A percentile compares a stretch with the other conserved stretches of the same genome.
Evolutionary conservation across 2,113 vertebrate species (phyloP).

Genomic region (Ploceus nigricollis): DNA sequence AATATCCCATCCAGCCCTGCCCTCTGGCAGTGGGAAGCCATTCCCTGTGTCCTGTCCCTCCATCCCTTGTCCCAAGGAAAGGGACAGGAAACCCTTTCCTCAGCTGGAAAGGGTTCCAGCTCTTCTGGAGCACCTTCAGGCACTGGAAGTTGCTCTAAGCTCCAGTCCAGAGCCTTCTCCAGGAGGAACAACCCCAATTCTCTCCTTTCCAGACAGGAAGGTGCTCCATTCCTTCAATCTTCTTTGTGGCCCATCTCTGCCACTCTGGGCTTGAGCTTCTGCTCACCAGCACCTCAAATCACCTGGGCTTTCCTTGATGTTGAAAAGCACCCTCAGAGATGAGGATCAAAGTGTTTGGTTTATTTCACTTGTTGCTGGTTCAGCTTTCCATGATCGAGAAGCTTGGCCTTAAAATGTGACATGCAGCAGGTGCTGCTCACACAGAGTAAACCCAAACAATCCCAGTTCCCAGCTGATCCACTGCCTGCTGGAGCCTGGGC

Average conservation of each 20-base stretch:
- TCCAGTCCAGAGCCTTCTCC: not conserved
- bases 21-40: not conserved
- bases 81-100: too few relatives aligned
- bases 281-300: not conserved
- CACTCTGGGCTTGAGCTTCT: not conserved
- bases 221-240: not conserved
- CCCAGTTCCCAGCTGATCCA: not conserved
- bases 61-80: accelerated
- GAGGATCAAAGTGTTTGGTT: not conserved
- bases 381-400: not conserved
- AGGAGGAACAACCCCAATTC: not conserved
- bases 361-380: not conserved
- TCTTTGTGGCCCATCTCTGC: not conserved
- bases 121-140: not conserved
- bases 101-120: too few relatives aligned
- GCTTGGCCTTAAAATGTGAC: not conserved
- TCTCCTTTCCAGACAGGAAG: not conserved
- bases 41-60: not conserved
- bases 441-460: not conserved
- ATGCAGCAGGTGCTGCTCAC: not conserved
- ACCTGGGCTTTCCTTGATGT: accelerated
- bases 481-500: not conserved
- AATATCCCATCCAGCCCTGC: accelerated
- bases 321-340: not conserved
- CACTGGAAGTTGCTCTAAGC: accelerated